Percentiles rank a stretch among this genome's conserved stretches.
Evolutionary conservation across 2,888 invertebrate species (phyloP).

Genomic region (Tipula helvola): DNA sequence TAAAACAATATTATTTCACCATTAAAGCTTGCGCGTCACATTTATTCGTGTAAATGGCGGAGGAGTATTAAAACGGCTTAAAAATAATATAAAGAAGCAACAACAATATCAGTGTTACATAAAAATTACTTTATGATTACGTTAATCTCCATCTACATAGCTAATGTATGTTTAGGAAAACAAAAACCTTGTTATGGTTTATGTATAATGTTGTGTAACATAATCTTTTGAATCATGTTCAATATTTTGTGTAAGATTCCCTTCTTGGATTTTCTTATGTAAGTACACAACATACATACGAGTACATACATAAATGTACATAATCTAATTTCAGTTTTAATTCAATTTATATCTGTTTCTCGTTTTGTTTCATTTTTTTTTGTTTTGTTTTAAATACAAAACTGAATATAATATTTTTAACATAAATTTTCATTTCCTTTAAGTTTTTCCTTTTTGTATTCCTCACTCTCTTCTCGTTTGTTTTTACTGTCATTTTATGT

Average conservation of each 20-base stretch:
- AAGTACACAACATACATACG: background rate
- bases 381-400: background rate
- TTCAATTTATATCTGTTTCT: background rate
- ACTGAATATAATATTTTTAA: background rate
- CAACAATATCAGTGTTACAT: background rate
- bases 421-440: background rate
- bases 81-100: background rate
- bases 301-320: background rate
- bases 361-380: background rate
- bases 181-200: background rate
- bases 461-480: background rate
- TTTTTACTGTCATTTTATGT: background rate
- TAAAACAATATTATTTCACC: background rate
- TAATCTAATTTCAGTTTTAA: slow-evolving; percentile 4
- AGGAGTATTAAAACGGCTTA: background rate
- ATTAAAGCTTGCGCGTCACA: background rate
- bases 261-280: background rate
- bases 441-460: background rate
- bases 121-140: background rate
- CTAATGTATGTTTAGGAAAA: background rate
- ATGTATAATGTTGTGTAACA: background rate
- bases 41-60: background rate
- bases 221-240: background rate
- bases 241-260: background rate
- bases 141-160: background rate